These are phyloP conservation scores for Erethizon dorsatum DNA, from an alignment of 2,797 vertebrate genomes.

Conservation along the genomic window DNA sequence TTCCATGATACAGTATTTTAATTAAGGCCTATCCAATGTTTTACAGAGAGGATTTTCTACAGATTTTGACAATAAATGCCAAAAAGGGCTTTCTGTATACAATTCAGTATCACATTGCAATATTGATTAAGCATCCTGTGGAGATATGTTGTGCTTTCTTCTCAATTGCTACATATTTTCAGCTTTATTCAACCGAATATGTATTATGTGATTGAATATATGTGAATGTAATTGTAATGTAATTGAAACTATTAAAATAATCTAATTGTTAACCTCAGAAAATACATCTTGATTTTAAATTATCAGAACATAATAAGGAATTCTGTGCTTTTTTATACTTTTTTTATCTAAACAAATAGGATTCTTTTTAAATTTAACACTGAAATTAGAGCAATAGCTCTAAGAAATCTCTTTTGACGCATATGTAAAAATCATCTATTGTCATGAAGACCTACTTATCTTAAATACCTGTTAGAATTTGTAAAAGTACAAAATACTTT, in stretches of 20 bases:
- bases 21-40: background rate
- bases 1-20: conserved; percentile 40
- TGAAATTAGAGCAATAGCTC: background rate
- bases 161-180: background rate
- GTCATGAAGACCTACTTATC: background rate
- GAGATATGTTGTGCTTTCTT: background rate
- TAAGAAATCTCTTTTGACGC: background rate
- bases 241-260: conserved; percentile 35
- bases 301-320: background rate
- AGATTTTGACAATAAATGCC: conserved; percentile 37
- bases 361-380: background rate
- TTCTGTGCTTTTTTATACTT: background rate
- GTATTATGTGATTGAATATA: background rate
- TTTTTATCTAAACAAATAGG: conserved; percentile 24
- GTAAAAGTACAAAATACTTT: background rate
- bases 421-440: background rate
- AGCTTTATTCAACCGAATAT: background rate
- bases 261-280: conserved; percentile 25
- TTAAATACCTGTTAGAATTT: conserved; percentile 41
- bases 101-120: conserved; percentile 2
- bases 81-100: background rate
- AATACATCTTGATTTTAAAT: conserved; percentile 49
- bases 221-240: background rate
- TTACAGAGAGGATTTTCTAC: background rate
- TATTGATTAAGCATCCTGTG: background rate